Evolutionary conservation across 2,888 invertebrate genomes (phyloP).

Genomic region (Asteroscopus sphinx): DNA sequence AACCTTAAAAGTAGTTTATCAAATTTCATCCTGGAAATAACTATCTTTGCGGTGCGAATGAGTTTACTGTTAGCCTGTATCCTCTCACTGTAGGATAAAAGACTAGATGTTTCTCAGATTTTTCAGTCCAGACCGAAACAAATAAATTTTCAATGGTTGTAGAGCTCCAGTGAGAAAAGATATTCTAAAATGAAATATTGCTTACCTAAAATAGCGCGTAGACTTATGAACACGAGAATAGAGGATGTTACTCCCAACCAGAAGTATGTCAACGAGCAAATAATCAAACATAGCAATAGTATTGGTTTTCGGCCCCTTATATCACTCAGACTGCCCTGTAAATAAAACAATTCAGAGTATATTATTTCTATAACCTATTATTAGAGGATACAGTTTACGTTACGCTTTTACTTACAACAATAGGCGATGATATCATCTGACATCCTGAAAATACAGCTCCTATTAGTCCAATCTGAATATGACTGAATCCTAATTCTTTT

Average conservation of each 20-base stretch:
- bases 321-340: constrained; percentile 90
- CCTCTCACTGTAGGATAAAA: no score
- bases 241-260: constrained; percentile 84
- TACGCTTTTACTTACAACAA: constrained; percentile 34
- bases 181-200: constrained; percentile 6
- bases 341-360: constrained; percentile 16
- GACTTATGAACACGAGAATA: constrained; percentile 76
- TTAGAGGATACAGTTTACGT: no score
- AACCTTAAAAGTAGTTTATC: neutral
- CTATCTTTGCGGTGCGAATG: no score
- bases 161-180: no score
- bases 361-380: neutral
- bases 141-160: no score
- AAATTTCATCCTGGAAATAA: no score
- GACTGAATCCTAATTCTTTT: constrained; percentile 27
- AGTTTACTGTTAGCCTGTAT: no score
- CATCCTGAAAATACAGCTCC: constrained; percentile 21
- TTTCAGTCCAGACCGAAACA: no score
- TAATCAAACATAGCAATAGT: constrained; percentile 76
- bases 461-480: constrained; percentile 34
- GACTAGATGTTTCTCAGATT: no score
- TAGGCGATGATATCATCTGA: constrained; percentile 34
- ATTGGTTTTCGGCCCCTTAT: constrained; percentile 86
- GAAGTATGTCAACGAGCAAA: constrained; percentile 84
- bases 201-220: constrained; percentile 86